phyloP scores from a whole-genome alignment of 1,140 invertebrate species.

The Drosophila ananassae region DNA sequence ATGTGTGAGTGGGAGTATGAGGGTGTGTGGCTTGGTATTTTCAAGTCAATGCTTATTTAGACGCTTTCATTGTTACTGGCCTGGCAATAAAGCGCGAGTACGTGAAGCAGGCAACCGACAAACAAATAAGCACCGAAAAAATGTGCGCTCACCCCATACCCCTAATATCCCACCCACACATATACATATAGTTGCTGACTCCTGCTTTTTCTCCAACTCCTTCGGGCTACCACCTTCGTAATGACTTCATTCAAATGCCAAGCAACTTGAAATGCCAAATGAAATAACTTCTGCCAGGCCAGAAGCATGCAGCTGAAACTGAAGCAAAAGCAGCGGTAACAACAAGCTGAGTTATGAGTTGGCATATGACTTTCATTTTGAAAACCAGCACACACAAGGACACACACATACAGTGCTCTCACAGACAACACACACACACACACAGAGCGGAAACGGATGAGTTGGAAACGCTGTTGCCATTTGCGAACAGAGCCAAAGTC shows the following conservation, averaged over 20 bases:
- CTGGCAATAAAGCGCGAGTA: conserved; percentile 61
- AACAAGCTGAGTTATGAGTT: conserved; percentile 80
- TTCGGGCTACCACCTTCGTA: conserved; percentile 66
- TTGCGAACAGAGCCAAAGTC: conserved; percentile 39
- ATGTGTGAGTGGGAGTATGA: conserved; percentile 1
- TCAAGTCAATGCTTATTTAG: conserved; percentile 75
- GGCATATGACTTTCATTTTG: conserved; percentile 81
- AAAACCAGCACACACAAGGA: conserved; percentile 53
- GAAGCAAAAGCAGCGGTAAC: conserved; percentile 43
- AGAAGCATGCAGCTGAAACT: conserved; percentile 16
- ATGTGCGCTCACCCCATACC: conserved; percentile 38
- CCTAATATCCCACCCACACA: conserved; percentile 7
- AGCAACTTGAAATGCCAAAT: conserved; percentile 80
- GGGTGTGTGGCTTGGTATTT: conserved; percentile 30
- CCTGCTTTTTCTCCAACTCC: conserved; percentile 15
- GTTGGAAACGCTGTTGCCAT: conserved; percentile 65
- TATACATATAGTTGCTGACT: conserved; percentile 60
- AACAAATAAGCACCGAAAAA: conserved; percentile 62
- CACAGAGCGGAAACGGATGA: conserved; percentile 47
- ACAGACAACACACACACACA: conserved; percentile 29
- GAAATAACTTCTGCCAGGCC: conserved; percentile 74
- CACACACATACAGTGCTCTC: background rate
- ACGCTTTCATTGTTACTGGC: conserved; percentile 65
- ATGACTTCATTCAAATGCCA: conserved; percentile 81
- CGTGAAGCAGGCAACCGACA: conserved; percentile 31